Evolutionary conservation across 2,113 vertebrate genomes (phyloP).

Genomic region (Tiliqua scincoides): DNA sequence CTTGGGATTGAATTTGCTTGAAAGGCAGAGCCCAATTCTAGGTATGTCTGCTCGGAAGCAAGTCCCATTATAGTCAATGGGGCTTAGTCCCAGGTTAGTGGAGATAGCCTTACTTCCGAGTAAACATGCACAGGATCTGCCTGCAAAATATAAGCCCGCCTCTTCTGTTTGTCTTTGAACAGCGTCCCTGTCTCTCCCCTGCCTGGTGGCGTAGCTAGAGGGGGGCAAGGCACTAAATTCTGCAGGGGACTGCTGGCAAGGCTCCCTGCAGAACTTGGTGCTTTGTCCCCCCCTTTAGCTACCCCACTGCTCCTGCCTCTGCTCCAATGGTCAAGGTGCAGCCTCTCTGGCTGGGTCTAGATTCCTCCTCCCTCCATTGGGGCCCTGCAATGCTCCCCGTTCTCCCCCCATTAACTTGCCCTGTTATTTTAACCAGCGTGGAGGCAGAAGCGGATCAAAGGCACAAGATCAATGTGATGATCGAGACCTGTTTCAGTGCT

Average conservation of each 20-base stretch:
- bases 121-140: no score
- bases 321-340: constrained; percentile 20
- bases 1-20: background rate
- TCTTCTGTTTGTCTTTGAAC: background rate
- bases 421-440: constrained; percentile 69
- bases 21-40: no score
- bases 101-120: no score
- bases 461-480: constrained; percentile 34
- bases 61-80: no score
- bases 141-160: no score
- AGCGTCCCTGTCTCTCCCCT: background rate
- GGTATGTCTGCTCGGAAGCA: no score
- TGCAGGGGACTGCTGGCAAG: no score
- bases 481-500: background rate
- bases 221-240: no score
- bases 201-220: no score
- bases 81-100: no score
- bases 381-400: constrained; percentile 39
- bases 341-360: constrained; percentile 41
- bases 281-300: no score
- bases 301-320: background rate
- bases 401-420: constrained; percentile 59
- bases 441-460: constrained; percentile 60
- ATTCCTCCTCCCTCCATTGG: constrained; percentile 53
- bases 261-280: no score